Conservation (phyloP, 2,113 vertebrate genomes). For the Phalacrocorax pelagicus region DNA sequence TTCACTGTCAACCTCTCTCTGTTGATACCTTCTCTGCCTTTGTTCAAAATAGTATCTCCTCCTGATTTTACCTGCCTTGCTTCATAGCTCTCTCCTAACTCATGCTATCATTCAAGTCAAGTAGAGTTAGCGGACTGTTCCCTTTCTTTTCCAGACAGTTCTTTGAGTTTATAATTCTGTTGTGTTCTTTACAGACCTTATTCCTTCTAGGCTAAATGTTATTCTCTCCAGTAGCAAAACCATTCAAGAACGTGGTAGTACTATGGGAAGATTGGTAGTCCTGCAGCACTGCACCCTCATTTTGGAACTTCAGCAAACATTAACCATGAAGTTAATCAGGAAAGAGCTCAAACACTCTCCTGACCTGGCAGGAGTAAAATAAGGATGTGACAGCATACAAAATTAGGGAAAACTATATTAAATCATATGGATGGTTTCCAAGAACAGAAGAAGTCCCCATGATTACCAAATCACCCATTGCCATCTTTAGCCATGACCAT, state of each 20-base stretch:
- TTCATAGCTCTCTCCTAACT: background rate
- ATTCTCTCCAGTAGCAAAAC: background rate
- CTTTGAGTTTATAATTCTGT: background rate
- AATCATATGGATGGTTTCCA: background rate
- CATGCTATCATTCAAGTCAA: background rate
- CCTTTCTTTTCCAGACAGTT: background rate
- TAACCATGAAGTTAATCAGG: background rate
- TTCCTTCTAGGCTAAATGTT: background rate
- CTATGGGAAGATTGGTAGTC: background rate
- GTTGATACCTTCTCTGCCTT: background rate
- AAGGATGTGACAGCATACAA: background rate
- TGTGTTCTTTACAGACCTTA: background rate
- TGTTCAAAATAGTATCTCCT: background rate
- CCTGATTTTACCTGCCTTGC: background rate
- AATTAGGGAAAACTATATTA: background rate
- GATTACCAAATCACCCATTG: background rate
- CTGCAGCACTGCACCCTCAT: background rate
- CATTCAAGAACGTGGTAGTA: accelerated
- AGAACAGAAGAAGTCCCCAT: background rate
- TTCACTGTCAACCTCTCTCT: background rate
- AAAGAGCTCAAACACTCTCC: background rate
- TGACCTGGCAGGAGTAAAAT: background rate
- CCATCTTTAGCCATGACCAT: background rate
- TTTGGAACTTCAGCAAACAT: background rate
- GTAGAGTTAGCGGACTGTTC: background rate